Evolutionary conservation across 2,797 vertebrate genomes (phyloP), one percentile per base, ranked within the genome.

Genomic region (Pangasius krempfi): DNA sequence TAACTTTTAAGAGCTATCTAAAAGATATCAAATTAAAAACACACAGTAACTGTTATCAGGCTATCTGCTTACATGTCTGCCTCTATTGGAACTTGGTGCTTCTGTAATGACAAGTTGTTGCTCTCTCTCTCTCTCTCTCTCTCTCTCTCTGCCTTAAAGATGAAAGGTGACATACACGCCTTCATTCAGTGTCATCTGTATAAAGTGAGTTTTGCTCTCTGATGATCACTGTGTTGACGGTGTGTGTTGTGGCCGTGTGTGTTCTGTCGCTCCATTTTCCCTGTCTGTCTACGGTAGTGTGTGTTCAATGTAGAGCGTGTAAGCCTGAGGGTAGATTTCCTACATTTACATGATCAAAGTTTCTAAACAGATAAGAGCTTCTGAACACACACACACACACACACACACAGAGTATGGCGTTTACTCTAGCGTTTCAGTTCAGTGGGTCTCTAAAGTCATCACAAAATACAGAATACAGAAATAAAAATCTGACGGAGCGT

Each of bases 291-390:
- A 95, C 95, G 93, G 95, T 95, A 95, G 92, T 85, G 84, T 90
- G 58, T 93, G 94, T 95, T 95, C 95, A 94, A 95, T 95, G 94
- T 94, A 94, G 93, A 95, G 94, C 93, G 92, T 84, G 62, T 52
- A 84, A 92, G 95, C 95, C 95, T 90, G 94, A 95, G 95, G 95
- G 95, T 84, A 94, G 94, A 95, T 95, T 95, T 95, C 95, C 94
- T 95, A 95, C 95, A 95, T 95, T 96, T 96, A 96, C 95, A 37
- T 94, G 96, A 96, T 96, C 95, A 96, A 96, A 96, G 95, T 95
- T 95, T 96, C 95, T 96, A 96, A 96, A 96, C 95, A 96, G 95
- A 95, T 95, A 94, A 95, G 94, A 95, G 95, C 92, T 95, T 94
- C 94, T 94, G 20, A 66, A 50, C 37, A 5, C 58, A 62, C 80